Evolutionary conservation across 2,888 invertebrate genomes (phyloP).

Genomic region (Drosophila kokeensis): DNA sequence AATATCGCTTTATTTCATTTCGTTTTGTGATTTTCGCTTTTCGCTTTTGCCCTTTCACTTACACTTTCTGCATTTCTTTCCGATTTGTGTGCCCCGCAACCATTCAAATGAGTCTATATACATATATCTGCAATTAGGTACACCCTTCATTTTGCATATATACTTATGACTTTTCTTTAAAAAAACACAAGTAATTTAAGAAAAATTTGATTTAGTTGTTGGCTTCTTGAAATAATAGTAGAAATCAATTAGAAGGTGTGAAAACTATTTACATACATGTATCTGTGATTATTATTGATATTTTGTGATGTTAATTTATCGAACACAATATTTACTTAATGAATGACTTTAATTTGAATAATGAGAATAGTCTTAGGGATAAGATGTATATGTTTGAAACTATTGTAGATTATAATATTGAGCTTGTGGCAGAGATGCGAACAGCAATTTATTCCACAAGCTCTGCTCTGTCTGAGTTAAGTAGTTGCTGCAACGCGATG

Average conservation of each 20-base stretch:
- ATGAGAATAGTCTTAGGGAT: not conserved
- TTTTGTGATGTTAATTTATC: not conserved
- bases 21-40: conserved; percentile 33
- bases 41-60: conserved; percentile 11
- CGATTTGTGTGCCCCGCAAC: not conserved
- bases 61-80: conserved; percentile 15
- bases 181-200: not conserved
- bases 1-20: conserved; percentile 32
- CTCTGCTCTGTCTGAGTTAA: not conserved
- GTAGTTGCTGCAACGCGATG: conserved; percentile 15
- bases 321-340: not conserved
- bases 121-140: not conserved
- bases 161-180: no score
- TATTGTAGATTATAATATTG: not conserved
- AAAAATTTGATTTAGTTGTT: not conserved
- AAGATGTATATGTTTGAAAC: not conserved
- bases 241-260: no score
- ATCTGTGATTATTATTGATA: not conserved
- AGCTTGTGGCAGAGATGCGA: not conserved
- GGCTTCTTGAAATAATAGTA: no score
- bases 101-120: not conserved
- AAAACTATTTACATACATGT: not conserved
- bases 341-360: not conserved
- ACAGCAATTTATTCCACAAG: not conserved
- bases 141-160: not conserved